These are phyloP conservation scores for Upupa epops DNA, from an alignment of 2,113 vertebrate species.

Conservation along the genomic window DNA sequence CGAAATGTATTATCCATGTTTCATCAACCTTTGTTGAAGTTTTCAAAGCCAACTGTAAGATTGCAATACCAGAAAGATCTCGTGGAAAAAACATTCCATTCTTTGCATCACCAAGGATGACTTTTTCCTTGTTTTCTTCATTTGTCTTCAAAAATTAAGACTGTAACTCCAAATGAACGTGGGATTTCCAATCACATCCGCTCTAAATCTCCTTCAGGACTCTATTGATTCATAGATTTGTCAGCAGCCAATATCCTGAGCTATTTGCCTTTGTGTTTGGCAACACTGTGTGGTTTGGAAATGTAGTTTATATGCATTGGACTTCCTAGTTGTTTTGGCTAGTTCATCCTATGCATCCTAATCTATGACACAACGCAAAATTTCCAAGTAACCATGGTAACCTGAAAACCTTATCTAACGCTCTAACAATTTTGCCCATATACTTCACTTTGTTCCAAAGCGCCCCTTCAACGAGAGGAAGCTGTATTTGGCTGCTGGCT, in stretches of 20 bases:
- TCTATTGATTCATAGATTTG: conserved; percentile 38
- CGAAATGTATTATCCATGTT: conserved; percentile 9
- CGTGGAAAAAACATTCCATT: background rate
- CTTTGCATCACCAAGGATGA: background rate
- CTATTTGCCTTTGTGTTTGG: conserved; percentile 30
- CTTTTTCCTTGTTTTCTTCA: background rate
- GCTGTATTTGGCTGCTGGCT: conserved; percentile 51
- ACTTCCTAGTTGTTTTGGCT: conserved; percentile 61
- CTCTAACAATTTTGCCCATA: conserved; percentile 50
- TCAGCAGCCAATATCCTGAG: conserved; percentile 15
- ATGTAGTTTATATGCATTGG: conserved; percentile 44
- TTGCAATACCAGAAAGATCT: conserved; percentile 16
- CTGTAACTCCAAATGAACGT: background rate
- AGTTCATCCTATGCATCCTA: conserved; percentile 69
- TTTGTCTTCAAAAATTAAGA: conserved; percentile 29
- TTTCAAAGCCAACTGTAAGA: conserved; percentile 37
- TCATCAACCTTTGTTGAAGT: conserved; percentile 49
- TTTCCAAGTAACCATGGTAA: conserved; percentile 76
- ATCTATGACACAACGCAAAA: conserved; percentile 63
- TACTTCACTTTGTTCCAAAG: conserved; percentile 52
- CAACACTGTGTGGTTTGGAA: conserved; percentile 9
- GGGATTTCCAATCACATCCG: background rate
- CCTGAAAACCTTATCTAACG: conserved; percentile 47
- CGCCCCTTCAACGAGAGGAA: conserved; percentile 53
- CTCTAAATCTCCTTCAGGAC: background rate